Evolutionary conservation across 2,113 vertebrate genomes (phyloP), one percentile per base, ranked within the genome.

Genomic region (Lasiurus borealis): DNA sequence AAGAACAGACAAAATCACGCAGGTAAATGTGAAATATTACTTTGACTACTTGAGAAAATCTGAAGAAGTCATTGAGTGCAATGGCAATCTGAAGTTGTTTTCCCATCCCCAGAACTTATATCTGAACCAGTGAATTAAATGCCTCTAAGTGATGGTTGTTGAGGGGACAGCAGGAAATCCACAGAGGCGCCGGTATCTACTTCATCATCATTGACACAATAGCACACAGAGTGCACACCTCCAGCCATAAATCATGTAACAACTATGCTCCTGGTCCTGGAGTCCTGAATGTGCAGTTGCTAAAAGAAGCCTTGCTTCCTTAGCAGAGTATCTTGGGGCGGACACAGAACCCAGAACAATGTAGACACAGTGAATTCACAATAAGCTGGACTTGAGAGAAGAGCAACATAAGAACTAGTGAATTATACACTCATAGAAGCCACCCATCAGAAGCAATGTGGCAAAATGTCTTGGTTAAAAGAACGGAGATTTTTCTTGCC

Each of bases 201-300:
- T 95, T 91, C 85, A 86, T 92, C 91, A 84, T 90, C 94, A 92
- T 7, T 88, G 92, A 85, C 92, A 57, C 96, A 78, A 21, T 0
- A 68, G 68, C 84, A 88, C 10, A 16, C 25, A 85, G 68, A 78
- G 73, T 54, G 50, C 40, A 91, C 34, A 90, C 68, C 72, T 96
- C 71, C 54, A 75, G 36, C 68, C 73, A 76, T 96, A 92, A 95
- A 96, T 96, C 88, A 92, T 5, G 31, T 44, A 68, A 85, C 68
- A 73, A 82, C 72, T 88, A n/a, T 23, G 4, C 76, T 59, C 11
- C 16, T 16, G 46, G 73, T 73, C 29, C 40, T 85, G n/a, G 15
- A 73, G 50, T 85, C 57, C 46, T 69, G 52, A 89, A 71, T 82
- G 14, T 90, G 44, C n/a, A 62, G 7, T 34, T 54, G 21, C 23